Conservation (phyloP, 1,140 invertebrate species). For the Gryllus bimaculatus region DNA sequence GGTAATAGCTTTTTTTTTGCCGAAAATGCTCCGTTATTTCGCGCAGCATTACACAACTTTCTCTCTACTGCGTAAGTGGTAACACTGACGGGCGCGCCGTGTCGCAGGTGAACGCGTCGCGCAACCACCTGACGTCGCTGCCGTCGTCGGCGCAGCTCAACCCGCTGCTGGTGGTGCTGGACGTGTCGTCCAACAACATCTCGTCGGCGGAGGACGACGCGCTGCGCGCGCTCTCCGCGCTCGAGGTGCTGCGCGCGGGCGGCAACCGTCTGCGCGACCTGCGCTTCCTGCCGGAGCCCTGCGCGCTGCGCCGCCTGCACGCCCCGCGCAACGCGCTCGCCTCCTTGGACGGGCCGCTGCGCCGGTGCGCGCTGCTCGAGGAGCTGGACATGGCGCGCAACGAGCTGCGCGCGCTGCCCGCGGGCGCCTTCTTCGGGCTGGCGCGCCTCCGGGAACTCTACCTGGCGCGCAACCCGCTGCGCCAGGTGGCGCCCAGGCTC, state of each 20-base stretch:
- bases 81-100: not conserved
- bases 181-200: not conserved
- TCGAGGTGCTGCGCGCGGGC: not conserved
- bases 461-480: not conserved
- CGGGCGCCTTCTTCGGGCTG: not conserved
- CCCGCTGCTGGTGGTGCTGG: not conserved
- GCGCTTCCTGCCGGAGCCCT: not conserved
- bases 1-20: too few species aligned
- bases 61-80: too few species aligned
- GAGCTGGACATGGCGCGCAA: not conserved
- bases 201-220: not conserved
- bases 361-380: not conserved
- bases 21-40: too few species aligned
- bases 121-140: not conserved
- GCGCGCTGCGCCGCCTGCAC: not conserved
- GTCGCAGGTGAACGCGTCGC: not conserved
- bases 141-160: not conserved
- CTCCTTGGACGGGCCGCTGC: not conserved
- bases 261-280: not conserved
- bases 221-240: not conserved
- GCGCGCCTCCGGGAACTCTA: not conserved
- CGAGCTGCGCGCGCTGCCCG: not conserved
- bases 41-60: too few species aligned
- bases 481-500: not conserved
- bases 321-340: not conserved